Conservation (phyloP, 2,113 vertebrate species). For the Apodemus speciosus region DNA sequence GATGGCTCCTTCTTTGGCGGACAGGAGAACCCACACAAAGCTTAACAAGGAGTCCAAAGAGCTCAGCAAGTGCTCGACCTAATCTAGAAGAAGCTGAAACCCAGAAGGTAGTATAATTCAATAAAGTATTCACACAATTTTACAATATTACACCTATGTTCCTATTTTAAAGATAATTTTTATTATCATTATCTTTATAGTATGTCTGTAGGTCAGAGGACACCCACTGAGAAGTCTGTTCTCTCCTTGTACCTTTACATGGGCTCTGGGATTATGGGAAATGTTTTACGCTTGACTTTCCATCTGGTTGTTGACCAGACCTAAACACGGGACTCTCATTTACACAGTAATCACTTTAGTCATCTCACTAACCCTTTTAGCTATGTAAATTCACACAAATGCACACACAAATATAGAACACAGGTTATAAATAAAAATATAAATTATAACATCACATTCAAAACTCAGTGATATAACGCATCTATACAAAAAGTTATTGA, state of each 20-base stretch:
- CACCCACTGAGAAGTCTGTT: background rate
- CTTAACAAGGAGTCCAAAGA: conserved; percentile 95
- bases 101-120: conserved; percentile 59
- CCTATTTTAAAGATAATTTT: background rate
- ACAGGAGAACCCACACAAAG: conserved; percentile 96
- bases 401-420: background rate
- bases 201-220: background rate
- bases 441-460: background rate
- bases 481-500: background rate
- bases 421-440: background rate
- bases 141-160: too few relatives aligned
- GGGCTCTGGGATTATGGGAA: background rate
- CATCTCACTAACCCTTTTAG: background rate
- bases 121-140: background rate
- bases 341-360: background rate
- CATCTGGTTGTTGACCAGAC: background rate
- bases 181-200: background rate
- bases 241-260: background rate
- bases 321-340: background rate
- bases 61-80: conserved; percentile 93
- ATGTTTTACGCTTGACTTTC: background rate
- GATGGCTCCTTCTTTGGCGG: conserved; percentile 93
- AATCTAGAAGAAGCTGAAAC: conserved; percentile 92
- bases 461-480: conserved; percentile 7
- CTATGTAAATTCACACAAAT: background rate